Evolutionary conservation across 2,797 vertebrate genomes (phyloP), one percentile per base, ranked within the genome.

Genomic region (Coreius guichenoti): DNA sequence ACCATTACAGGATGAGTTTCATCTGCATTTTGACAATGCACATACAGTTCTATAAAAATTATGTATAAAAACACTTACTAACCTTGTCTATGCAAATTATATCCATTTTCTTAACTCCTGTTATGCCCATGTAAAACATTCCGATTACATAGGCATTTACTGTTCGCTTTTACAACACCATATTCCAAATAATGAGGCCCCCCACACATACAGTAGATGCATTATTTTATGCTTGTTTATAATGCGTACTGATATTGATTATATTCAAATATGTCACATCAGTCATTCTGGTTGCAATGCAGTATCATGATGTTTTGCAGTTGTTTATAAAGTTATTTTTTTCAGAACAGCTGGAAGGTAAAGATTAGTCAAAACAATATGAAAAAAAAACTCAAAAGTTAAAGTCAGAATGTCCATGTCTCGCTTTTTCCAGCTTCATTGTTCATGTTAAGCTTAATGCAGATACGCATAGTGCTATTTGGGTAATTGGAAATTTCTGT

Each of bases 211-310:
- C 14, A 54, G 26, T 77, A 36, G 11, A 36, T 39, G 1, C 12
- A 6, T 77, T 77, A 17, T 61, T 43, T 26, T 61, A 54, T 75
- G 19, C 49, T 75, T 74, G n/a, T 74, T 75, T 75, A 14, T 54
- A 29, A 6, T 75, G 49, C 19, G 1, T 75, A 33, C 3, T 78
- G 76, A 61, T 19, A 26, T 21, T 45, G 36, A 63, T 26, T 61
- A 61, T 43, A 77, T 58, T 61, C 8, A 43, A 47, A 47, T 65
- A 47, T 67, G 77, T 65, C 31, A 23, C 58, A 14, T 19, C 26
- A 29, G 7, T 19, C 9, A 8, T 19, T 61, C 16, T 13, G 74
- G 19, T 19, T 8, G 74, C 12, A 31, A 29, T 45, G 45, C 9
- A 45, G 45, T 45, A 45, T 54, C 29, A 12, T 56, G 49, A 2